Conservation (phyloP, 2,797 vertebrate genomes). For the Neoniphon sammara region DNA sequence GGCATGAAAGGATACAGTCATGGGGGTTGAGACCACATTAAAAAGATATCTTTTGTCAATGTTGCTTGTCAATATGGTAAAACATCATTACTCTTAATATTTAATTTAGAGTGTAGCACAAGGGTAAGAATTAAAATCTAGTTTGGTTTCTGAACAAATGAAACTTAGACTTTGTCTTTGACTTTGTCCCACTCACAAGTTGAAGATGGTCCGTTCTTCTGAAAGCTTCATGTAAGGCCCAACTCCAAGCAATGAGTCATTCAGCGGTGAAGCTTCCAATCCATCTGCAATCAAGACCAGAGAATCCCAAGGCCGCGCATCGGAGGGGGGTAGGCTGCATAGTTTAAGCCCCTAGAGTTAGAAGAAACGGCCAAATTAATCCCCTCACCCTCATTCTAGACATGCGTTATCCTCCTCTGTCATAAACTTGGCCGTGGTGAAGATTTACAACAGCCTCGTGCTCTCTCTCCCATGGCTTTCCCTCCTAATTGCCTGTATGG, state of each 20-base stretch:
- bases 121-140: not conserved
- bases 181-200: conserved; percentile 18
- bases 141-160: conserved; percentile 12
- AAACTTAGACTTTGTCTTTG: not conserved
- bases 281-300: conserved; percentile 65
- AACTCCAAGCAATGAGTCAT: conserved; percentile 59
- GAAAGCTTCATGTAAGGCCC: conserved; percentile 44
- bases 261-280: conserved; percentile 53
- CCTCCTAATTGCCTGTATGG: conserved; percentile 67
- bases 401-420: conserved; percentile 76
- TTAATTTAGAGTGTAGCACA: conserved; percentile 5
- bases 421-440: conserved; percentile 80
- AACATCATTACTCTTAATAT: conserved; percentile 14
- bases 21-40: conserved; percentile 25
- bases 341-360: conserved; percentile 63
- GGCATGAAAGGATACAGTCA: conserved; percentile 34
- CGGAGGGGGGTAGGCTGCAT: conserved; percentile 56
- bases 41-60: conserved; percentile 25
- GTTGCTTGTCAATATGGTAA: conserved; percentile 31
- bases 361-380: conserved; percentile 77
- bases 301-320: conserved; percentile 60
- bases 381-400: conserved; percentile 72
- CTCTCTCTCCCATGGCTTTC: conserved; percentile 65
- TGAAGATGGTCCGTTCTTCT: conserved; percentile 40
- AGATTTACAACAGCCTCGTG: conserved; percentile 76